Percentiles rank a stretch among this genome's conserved stretches.
Evolutionary conservation across 2,888 invertebrate genomes (phyloP).

Genomic region (Sphaeridia pumilis): DNA sequence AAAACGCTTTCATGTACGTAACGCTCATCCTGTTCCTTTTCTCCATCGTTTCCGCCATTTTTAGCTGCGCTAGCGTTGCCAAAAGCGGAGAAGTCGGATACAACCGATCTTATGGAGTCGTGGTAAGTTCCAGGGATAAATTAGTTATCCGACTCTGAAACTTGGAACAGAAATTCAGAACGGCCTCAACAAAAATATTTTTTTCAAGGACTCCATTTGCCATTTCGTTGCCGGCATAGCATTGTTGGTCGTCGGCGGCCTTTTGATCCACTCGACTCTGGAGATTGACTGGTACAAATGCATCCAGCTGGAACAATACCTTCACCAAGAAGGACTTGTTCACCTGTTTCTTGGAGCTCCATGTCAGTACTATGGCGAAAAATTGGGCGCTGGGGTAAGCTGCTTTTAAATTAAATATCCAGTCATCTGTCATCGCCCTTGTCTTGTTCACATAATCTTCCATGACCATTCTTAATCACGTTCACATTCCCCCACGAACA

Average conservation of each 20-base stretch:
- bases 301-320: constrained; percentile 4
- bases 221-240: constrained; percentile 13
- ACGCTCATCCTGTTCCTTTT: constrained; percentile 10
- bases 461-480: too few relatives aligned
- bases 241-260: constrained; percentile 13
- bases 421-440: too few relatives aligned
- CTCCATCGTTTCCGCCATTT: constrained; percentile 8
- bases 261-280: constrained; percentile 20
- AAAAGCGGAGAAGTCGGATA: background rate
- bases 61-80: background rate
- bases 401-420: too few relatives aligned
- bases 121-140: constrained; percentile 1
- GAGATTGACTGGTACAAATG: constrained; percentile 19
- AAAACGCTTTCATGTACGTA: constrained; percentile 15
- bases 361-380: constrained; percentile 21
- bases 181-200: background rate
- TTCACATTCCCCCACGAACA: too few relatives aligned
- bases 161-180: background rate
- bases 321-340: constrained; percentile 6
- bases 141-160: background rate
- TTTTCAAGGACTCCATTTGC: constrained; percentile 15
- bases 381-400: constrained; percentile 16
- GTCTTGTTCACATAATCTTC: too few relatives aligned
- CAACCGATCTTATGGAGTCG: background rate
- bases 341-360: constrained; percentile 11